These are phyloP conservation scores for Adelges cooleyi DNA, from an alignment of 1,140 invertebrate genomes.

Conservation along the genomic window DNA sequence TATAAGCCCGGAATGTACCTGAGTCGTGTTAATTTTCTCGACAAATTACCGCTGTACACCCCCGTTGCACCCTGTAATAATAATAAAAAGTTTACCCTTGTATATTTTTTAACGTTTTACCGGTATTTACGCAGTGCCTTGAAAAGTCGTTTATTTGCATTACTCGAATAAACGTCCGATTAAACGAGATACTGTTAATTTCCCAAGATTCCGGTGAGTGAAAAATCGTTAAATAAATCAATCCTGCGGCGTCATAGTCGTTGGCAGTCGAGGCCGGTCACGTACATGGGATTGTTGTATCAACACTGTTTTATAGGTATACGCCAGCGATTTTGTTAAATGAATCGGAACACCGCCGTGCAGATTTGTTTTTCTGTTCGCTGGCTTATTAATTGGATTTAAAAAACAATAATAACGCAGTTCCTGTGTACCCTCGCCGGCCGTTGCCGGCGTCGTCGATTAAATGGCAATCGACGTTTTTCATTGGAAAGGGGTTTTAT, in stretches of 20 bases:
- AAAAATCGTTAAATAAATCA: conserved; percentile 19
- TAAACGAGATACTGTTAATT: conserved; percentile 15
- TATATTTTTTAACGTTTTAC: too few species aligned
- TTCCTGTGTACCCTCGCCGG: too few species aligned
- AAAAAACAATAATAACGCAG: neutral
- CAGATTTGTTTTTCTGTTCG: conserved; percentile 2
- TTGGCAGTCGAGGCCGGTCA: neutral
- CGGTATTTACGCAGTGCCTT: too few species aligned
- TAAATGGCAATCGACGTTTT: neutral
- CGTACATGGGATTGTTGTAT: conserved; percentile 24
- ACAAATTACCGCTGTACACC: too few species aligned
- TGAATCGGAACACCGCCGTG: conserved; percentile 1
- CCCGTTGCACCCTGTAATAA: too few species aligned
- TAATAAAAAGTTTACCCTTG: too few species aligned
- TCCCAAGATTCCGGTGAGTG: neutral
- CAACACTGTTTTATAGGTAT: neutral
- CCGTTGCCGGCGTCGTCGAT: neutral
- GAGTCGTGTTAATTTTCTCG: too few species aligned
- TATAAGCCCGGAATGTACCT: too few species aligned
- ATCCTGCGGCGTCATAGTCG: neutral
- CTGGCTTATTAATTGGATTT: neutral
- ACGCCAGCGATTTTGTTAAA: conserved; percentile 11
- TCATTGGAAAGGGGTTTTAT: neutral
- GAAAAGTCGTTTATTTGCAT: neutral
- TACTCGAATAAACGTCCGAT: neutral